These are phyloP conservation scores for Lathronympha strigana DNA, from an alignment of 2,888 invertebrate species.

Conservation along the genomic window DNA sequence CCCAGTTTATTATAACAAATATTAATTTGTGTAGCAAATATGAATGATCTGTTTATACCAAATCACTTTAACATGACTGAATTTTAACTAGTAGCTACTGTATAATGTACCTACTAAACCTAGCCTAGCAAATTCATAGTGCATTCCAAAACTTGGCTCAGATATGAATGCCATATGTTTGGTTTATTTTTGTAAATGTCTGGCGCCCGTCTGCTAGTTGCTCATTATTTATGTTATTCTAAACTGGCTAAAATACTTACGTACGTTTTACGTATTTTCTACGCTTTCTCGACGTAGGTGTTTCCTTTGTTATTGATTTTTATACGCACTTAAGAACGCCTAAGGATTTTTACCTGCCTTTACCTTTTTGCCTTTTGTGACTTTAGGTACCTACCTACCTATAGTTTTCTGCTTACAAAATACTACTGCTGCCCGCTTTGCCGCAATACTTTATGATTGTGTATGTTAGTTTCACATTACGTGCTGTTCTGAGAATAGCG, in stretches of 20 bases:
- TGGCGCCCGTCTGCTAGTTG: constrained; percentile 64
- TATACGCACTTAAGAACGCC: background rate
- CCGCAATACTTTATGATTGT: too few species aligned
- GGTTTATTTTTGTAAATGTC: constrained; percentile 59
- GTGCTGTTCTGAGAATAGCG: background rate
- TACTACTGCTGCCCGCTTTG: background rate
- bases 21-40: too few species aligned
- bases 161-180: constrained; percentile 50
- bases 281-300: background rate
- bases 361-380: too few species aligned
- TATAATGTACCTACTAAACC: background rate
- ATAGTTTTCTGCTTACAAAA: background rate
- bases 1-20: too few species aligned
- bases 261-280: background rate
- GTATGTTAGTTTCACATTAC: background rate
- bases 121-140: constrained; percentile 46
- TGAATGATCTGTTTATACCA: too few species aligned
- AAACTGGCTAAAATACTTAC: constrained; percentile 18
- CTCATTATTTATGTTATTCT: constrained; percentile 39
- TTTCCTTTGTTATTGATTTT: constrained; percentile 12
- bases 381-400: too few species aligned
- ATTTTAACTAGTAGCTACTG: too few species aligned
- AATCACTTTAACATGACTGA: too few species aligned
- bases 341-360: too few species aligned
- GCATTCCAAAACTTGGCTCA: constrained; percentile 50